These are phyloP conservation scores for Drosophila monieri DNA, from an alignment of 2,888 invertebrate species.

Conservation along the genomic window DNA sequence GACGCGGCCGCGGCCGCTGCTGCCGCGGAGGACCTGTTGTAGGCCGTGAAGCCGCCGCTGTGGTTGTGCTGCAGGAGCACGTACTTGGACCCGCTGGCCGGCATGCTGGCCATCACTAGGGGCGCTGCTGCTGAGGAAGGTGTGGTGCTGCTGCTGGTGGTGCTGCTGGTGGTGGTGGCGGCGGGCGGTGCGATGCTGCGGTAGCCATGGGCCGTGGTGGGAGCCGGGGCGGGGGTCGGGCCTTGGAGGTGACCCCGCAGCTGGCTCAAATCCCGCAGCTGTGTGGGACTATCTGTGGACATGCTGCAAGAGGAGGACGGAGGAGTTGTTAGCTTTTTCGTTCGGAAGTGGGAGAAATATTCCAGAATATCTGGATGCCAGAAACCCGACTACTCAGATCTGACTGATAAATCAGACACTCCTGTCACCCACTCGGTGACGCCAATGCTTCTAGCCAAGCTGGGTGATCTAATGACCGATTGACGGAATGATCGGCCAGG, in stretches of 20 bases:
- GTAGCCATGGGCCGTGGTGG: slow-evolving; percentile 54
- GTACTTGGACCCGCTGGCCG: slow-evolving; percentile 80
- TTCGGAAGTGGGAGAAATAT: too few species aligned
- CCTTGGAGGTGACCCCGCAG: slow-evolving; percentile 70
- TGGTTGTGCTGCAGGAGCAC: slow-evolving; percentile 82
- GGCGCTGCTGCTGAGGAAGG: slow-evolving; percentile 46
- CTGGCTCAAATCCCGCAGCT: slow-evolving; percentile 79
- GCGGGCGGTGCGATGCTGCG: slow-evolving; percentile 57
- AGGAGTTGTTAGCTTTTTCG: not conserved
- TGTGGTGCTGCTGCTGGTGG: slow-evolving; percentile 45
- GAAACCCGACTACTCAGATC: not conserved
- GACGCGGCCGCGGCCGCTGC: slow-evolving; percentile 17
- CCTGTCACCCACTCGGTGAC: slow-evolving; percentile 13
- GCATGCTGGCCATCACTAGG: slow-evolving; percentile 45
- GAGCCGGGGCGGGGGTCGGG: slow-evolving; percentile 59
- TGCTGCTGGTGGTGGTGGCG: slow-evolving; percentile 37
- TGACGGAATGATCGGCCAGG: slow-evolving; percentile 12
- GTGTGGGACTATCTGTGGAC: slow-evolving; percentile 83
- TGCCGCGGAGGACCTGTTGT: slow-evolving; percentile 40
- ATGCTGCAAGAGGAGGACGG: slow-evolving; percentile 76
- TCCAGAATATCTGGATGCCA: not conserved
- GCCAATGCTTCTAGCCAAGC: slow-evolving; percentile 24
- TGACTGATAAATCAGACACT: slow-evolving; percentile 28
- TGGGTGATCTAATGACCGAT: slow-evolving; percentile 38
- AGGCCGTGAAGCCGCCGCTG: slow-evolving; percentile 62